Evolutionary conservation across 2,113 vertebrate genomes (phyloP), one percentile per base, ranked within the genome.

Genomic region (Erythrocercus mccallii): DNA sequence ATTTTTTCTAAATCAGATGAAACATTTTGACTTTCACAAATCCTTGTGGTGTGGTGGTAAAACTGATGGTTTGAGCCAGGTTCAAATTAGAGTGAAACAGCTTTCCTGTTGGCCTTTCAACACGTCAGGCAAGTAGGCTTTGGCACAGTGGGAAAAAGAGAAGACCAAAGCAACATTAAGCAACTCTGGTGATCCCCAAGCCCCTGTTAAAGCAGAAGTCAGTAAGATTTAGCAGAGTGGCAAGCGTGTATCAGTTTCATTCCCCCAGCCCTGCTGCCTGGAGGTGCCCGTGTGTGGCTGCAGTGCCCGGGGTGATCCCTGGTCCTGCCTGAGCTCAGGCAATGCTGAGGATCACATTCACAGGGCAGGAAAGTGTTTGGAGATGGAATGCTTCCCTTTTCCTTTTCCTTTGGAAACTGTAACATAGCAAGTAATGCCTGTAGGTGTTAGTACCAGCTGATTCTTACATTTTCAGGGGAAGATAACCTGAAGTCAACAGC

Each of bases 261-360:
- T 74, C 14, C 17, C 53, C 25, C 8, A 10, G 0, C n/a, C 0
- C 0, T 8, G 13, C 17, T 68, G 65, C 57, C 58, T 81, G 77
- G 37, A 61, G 58, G 64, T 40, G 56, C 20, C 54, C 10, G 3
- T 31, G 23, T 44, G 76, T 22, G 37, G 27, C 68, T 47, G 23
- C 56, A 27, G 7, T 0, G 3, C 27, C 51, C 37, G 4, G 2
- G 35, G 3, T 16, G 23, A 11, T 40, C 25, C 45, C 51, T 8
- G 12, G 27, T 53, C 30, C 64, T 18, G 35, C 57, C 54, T 4
- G 16, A 35, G 61, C 10, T 30, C 10, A 1, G 30, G 38, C 19
- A 40, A 0, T 14, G 35, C 24, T 77, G 37, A 40, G 45, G n/a
- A 31, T 47, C 8, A 60, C 4, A 12, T 57, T 69, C 71, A 58